Conservation (phyloP, 2,888 invertebrate genomes). For the Hoplodrina blanda region DNA sequence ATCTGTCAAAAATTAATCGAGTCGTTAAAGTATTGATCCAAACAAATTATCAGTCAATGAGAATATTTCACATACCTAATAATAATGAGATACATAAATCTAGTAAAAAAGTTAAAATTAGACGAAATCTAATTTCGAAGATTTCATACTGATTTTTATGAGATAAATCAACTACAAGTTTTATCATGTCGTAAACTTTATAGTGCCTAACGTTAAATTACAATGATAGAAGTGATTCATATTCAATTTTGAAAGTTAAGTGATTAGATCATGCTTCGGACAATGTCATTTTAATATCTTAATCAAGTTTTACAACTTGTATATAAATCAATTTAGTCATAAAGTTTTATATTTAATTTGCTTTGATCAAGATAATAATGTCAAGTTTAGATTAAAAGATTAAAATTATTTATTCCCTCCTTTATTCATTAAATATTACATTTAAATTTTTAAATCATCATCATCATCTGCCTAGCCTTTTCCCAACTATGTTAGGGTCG, state of each 20-base stretch:
- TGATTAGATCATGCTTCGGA: conserved; percentile 41
- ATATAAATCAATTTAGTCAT: conserved; percentile 45
- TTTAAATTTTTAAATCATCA: no score
- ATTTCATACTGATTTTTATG: conserved; percentile 22
- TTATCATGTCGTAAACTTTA: conserved; percentile 41
- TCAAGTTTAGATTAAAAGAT: conserved; percentile 8
- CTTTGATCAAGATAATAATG: conserved; percentile 22
- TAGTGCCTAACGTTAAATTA: conserved; percentile 26
- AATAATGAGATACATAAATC: not conserved
- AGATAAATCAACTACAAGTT: conserved; percentile 26
- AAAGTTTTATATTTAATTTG: conserved; percentile 31
- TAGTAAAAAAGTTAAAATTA: not conserved
- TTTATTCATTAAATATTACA: no score
- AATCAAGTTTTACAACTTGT: conserved; percentile 48
- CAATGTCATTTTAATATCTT: conserved; percentile 50
- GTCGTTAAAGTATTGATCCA: not conserved
- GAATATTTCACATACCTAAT: not conserved
- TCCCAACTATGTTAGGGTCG: no score
- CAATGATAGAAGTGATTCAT: conserved; percentile 43
- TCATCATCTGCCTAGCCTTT: no score
- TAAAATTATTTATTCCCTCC: conserved; percentile 7
- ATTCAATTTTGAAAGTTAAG: conserved; percentile 41
- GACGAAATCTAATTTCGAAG: not conserved
- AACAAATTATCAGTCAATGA: not conserved
- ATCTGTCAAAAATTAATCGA: not conserved